Base-by-base conservation (phyloP, 2,113 vertebrate genomes). In the Pholis gunnellus region DNA sequence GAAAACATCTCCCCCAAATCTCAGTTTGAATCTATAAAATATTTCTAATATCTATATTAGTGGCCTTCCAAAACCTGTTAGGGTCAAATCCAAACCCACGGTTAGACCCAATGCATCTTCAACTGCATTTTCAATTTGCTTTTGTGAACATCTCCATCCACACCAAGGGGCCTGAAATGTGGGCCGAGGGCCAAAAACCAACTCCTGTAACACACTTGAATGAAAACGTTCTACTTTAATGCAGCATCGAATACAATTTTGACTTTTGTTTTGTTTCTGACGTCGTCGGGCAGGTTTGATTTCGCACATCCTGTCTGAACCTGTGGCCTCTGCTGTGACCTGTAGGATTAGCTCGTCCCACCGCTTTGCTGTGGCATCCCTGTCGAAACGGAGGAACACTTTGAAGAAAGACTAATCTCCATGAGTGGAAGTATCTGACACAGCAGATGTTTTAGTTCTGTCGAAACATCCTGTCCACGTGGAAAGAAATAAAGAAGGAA, bases 361-460 rank as follows among this genome's bases (percentile, higher is more conserved):
- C 44, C 22, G n/a, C 69, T 73, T 40, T 9, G 15, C 54, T 38
- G 25, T 15, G 46, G 15, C 3, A 71, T 9, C 18, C 31, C 20
- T 2, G 42, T 1, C 2, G 29, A 25, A 57, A 34, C 22, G 64
- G 50, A 6, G n/a, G 38, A 63, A 20, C n/a, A n/a, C 57, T 80
- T 75, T 77, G 60, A 86, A 78, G 68, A 68, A 0, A 34, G 38
- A 22, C 67, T 75, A 29, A 60, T 71, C 52, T 68, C 57, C 22
- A 1, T 72, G 77, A 80, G 25, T 61, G 61, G 71, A 83, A 61
- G 65, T 59, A 9, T 57, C 31, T 46, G 60, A 78, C 63, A 5
- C 68, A 44, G 72, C 81, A 87, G 78, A 78, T 84, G 81, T 18
- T 72, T 15, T 8, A 17, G 52, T 40, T 72, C 70, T 63, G 74